phyloP scores from a whole-genome alignment of 2,888 invertebrate genomes.

The Meteorus cinctellus region DNA sequence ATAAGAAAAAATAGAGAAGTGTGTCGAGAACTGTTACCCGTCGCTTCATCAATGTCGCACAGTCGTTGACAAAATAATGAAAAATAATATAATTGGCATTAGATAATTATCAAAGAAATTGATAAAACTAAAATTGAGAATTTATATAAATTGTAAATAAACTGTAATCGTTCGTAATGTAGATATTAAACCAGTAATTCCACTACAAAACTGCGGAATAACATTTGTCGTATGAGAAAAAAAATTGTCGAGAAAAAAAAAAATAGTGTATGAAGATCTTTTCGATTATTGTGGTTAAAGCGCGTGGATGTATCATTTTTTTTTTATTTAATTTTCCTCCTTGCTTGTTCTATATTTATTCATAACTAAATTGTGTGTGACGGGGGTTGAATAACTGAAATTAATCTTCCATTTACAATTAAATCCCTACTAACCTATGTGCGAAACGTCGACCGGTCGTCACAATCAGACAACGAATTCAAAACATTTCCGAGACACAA shows the following conservation, averaged over 20 bases:
- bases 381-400: not conserved
- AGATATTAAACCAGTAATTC: no score
- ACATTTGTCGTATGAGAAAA: no score
- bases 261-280: not conserved
- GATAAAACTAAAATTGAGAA: not conserved
- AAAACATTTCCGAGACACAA: slow-evolving; percentile 59
- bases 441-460: slow-evolving; percentile 64
- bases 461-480: slow-evolving; percentile 58
- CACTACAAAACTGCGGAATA: no score
- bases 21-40: not conserved
- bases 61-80: not conserved
- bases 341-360: not conserved
- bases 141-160: not conserved
- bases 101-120: not conserved
- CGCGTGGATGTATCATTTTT: not conserved
- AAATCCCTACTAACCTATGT: slow-evolving; percentile 65
- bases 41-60: not conserved
- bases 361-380: not conserved
- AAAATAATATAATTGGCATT: not conserved
- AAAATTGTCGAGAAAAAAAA: not conserved
- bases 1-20: not conserved
- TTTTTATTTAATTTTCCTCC: not conserved
- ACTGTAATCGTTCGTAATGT: no score
- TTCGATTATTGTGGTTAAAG: not conserved
- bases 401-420: slow-evolving; percentile 25